Conservation (phyloP, 2,797 vertebrate species). For the Chlorospingus flavigularis region DNA sequence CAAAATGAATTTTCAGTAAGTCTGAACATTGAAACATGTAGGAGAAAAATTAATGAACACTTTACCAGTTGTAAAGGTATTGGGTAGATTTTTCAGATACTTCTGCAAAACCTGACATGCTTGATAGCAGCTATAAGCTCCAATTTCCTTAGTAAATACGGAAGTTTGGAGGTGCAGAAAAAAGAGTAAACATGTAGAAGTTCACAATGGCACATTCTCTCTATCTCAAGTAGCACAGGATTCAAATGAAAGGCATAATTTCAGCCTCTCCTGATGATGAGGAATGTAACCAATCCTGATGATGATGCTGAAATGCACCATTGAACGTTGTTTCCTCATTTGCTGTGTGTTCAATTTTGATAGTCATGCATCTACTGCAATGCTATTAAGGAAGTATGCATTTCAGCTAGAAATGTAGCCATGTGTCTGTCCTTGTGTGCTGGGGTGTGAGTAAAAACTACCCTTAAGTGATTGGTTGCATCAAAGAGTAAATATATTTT, state of each 20-base stretch:
- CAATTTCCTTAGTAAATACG: not conserved
- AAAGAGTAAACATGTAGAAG: not conserved
- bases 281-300: not conserved
- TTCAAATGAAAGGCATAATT: not conserved
- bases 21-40: not conserved
- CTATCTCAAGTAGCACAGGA: not conserved
- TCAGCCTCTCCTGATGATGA: not conserved
- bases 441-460: not conserved
- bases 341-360: not conserved
- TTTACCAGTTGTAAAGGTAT: not conserved
- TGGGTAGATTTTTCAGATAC: not conserved
- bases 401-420: not conserved
- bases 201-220: not conserved
- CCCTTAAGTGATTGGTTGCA: not conserved
- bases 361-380: not conserved
- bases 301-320: not conserved
- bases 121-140: constrained; percentile 38
- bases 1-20: not conserved
- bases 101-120: not conserved
- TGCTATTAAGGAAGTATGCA: not conserved
- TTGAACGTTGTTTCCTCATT: not conserved
- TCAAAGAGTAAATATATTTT: not conserved
- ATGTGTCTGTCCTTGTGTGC: not conserved
- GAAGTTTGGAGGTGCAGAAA: not conserved
- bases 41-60: not conserved